Conservation (phyloP, 2,113 vertebrate species). For the Aegotheles bennettii region DNA sequence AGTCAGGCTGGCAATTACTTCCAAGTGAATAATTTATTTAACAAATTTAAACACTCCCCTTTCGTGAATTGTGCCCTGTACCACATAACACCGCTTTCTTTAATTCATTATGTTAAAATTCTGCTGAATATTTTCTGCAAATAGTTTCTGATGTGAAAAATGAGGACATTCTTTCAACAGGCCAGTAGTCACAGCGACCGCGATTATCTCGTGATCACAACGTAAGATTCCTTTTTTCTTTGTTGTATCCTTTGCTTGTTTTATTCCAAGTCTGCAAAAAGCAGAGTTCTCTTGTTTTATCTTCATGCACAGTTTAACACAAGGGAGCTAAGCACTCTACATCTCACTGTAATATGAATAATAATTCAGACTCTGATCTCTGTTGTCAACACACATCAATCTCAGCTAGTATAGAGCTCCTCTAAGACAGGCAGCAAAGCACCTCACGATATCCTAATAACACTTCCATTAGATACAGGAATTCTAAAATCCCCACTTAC, state of each 20-base stretch:
- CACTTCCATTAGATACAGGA: neutral
- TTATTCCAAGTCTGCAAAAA: neutral
- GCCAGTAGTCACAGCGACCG: neutral
- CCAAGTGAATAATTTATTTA: conserved; percentile 32
- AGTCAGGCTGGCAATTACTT: neutral
- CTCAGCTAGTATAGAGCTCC: neutral
- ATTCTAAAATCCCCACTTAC: neutral
- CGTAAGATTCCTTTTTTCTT: neutral
- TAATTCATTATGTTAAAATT: neutral
- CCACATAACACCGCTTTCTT: neutral
- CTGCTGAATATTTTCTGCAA: neutral
- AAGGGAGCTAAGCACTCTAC: neutral
- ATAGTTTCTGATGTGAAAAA: neutral
- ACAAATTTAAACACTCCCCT: neutral
- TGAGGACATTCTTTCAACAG: neutral
- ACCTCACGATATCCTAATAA: neutral
- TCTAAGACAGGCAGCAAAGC: neutral
- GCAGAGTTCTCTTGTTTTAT: conserved; percentile 19
- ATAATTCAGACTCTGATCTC: conserved; percentile 49
- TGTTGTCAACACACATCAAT: conserved; percentile 56
- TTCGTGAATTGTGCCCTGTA: neutral
- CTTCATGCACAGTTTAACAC: conserved; percentile 10
- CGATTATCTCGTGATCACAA: neutral
- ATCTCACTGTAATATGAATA: conserved; percentile 32
- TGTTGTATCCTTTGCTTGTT: neutral